Evolutionary conservation across 2,113 vertebrate species (phyloP), one percentile per base, ranked within the genome.

Genomic region (Chitala chitala): DNA sequence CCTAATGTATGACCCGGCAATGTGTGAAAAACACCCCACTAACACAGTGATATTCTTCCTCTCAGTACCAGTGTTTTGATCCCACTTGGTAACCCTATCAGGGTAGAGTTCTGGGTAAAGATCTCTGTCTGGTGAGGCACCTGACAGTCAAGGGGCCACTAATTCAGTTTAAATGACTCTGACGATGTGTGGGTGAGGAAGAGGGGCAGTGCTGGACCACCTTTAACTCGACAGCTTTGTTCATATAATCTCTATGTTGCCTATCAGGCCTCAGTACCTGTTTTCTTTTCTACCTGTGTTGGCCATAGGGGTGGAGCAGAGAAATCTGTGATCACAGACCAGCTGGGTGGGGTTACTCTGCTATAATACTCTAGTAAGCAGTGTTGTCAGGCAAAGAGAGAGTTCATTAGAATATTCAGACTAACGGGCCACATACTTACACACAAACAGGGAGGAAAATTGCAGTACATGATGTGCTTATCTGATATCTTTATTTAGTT

Each of bases 281-380:
- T 82, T 81, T 59, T 75, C 72, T 80, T 68, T 71, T 75, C 72
- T 53, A 13, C n/a, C 53, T 26, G 38, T 36, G 13, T 26, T 74
- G 71, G 66, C 78, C 72, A 78, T 68, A 73, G 74, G 81, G 82
- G 74, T 51, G 74, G 20, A 70, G 81, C 74, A 68, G 36, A 73
- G 80, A 84, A n/a, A n/a, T n/a, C 87, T 90, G 91, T 91, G 78
- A 89, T 82, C 84, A 81, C 76, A 77, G 86, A 87, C 92, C 89
- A 80, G 80, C 80, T 90, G 82, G n/a, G n/a, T n/a, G n/a, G n/a
- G n/a, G n/a, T n/a, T n/a, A n/a, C n/a, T n/a, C n/a, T n/a, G n/a
- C n/a, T n/a, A n/a, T n/a, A n/a, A n/a, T n/a, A n/a, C n/a, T n/a
- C n/a, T n/a, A n/a, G n/a, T n/a, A n/a, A n/a, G n/a, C n/a, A n/a